Base-by-base conservation (phyloP, 2,888 invertebrate species). In the Dioctria linearis region DNA sequence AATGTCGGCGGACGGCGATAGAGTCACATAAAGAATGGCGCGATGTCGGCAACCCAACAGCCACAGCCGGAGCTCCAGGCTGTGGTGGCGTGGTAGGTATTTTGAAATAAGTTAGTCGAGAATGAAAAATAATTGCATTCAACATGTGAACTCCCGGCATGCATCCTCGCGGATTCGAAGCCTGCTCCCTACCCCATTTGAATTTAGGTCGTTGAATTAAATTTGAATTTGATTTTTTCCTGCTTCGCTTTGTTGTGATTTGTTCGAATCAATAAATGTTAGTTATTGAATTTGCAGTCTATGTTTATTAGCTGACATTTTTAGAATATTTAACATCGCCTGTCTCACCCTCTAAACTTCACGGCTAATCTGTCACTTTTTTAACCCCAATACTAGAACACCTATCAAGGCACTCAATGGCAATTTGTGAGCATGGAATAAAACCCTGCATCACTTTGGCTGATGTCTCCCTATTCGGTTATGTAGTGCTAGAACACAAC, bases 81-180 rank as follows among this genome's bases (percentile, higher is more conserved):
- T 25, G 25, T 25, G 25, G 54, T 54, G 54, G 54, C 11, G 11
- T 54, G 54, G 54, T 1, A 42, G 25, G 57, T 54, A 57, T 73
- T 73, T 59, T 43, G 40, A 39, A 51, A 49, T 13, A 51, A 59
- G 61, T 51, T 54, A 43, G 65, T 54, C 66, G 69, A 25, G 69
- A 79, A 69, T 79, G 79, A 79, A 79, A 79, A 79, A 66, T 79
- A 79, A 79, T 67, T 79, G 79, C 79, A 79, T 79, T 79, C 79
- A 79, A 79, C 79, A 79, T 69, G 79, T 79, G 79, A 43, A 59
- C n/a, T 39, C 43, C 37, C 40, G 25, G 49, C 5, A 6, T 5
- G 61, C 25, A 25, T 25, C 25, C 25, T 25, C 25, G 25, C 25
- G 25, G 25, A 25, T 25, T 25, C 25, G 25, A 25, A 25, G 25